These are phyloP conservation scores for Zaprionus capensis DNA, from an alignment of 1,140 invertebrate species.

Conservation along the genomic window DNA sequence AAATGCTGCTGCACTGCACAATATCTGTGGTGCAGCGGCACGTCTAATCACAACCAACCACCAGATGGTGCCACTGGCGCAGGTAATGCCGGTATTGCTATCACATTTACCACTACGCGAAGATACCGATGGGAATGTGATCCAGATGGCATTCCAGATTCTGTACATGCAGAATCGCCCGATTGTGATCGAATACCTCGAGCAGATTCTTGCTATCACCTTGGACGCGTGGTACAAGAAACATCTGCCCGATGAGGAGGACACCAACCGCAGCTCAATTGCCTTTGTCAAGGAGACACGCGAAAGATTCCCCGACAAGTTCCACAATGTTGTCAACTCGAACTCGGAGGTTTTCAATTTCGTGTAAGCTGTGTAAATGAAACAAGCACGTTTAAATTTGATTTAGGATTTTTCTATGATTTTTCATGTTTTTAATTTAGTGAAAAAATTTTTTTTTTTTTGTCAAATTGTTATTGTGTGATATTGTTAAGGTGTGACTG, in stretches of 20 bases:
- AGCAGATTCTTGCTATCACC: no score
- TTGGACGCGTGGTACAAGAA: slow-evolving; percentile 85
- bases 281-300: slow-evolving; percentile 86
- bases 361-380: slow-evolving; percentile 65
- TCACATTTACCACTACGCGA: slow-evolving; percentile 89
- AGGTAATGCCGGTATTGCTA: slow-evolving; percentile 90
- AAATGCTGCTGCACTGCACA: slow-evolving; percentile 88
- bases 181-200: no score
- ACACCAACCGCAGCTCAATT: slow-evolving; percentile 71
- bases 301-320: slow-evolving; percentile 86
- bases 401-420: not conserved
- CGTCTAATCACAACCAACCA: slow-evolving; percentile 89
- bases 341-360: slow-evolving; percentile 64
- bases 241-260: slow-evolving; percentile 68
- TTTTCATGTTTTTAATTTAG: no score
- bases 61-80: slow-evolving; percentile 87
- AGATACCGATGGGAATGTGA: slow-evolving; percentile 90
- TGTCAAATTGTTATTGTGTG: no score
- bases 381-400: not conserved
- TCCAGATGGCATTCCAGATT: slow-evolving; percentile 88
- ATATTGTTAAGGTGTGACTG: no score
- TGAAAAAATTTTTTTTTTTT: no score
- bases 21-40: slow-evolving; percentile 91
- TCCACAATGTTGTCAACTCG: slow-evolving; percentile 74
- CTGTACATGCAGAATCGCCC: slow-evolving; percentile 87